These are phyloP conservation scores for Sebastiscus albofasciatus DNA, from an alignment of 2,797 vertebrate species.

Conservation along the genomic window DNA sequence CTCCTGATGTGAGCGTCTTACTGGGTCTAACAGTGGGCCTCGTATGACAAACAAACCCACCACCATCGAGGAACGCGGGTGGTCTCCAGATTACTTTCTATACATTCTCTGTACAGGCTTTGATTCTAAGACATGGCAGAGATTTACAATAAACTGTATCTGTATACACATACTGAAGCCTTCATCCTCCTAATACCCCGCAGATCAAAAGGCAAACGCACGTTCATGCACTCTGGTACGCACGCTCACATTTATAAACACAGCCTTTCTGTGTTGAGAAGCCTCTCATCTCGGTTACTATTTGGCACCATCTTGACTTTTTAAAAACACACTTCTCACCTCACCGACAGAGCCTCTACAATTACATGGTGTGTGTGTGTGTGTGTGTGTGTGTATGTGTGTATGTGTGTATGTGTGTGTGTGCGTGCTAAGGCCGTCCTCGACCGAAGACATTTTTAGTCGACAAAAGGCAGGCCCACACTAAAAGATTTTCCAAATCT, in stretches of 20 bases:
- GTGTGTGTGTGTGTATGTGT: neutral
- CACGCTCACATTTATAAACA: constrained; percentile 32
- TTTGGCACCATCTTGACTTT: constrained; percentile 4
- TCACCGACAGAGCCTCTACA: neutral
- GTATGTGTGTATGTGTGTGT: neutral
- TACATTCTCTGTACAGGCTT: constrained; percentile 30
- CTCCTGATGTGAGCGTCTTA: constrained; percentile 16
- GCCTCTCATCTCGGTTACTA: neutral
- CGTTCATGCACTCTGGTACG: constrained; percentile 9
- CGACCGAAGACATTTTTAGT: no score
- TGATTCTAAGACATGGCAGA: constrained; percentile 42
- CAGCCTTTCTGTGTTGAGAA: neutral
- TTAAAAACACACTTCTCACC: constrained; percentile 18
- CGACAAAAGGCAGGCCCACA: no score
- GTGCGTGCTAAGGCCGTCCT: no score
- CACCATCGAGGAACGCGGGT: constrained; percentile 31
- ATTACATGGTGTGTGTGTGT: neutral
- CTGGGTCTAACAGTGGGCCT: constrained; percentile 38
- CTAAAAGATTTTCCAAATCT: no score
- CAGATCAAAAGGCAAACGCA: constrained; percentile 32
- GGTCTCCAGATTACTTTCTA: constrained; percentile 41
- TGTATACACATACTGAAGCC: constrained; percentile 38
- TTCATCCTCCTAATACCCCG: constrained; percentile 33
- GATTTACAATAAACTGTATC: constrained; percentile 29
- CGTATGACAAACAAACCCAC: constrained; percentile 57